Evolutionary conservation across 1,140 invertebrate genomes (phyloP), one percentile per base, ranked within the genome.

Genomic region (Stenopsyche tienmushanensis): DNA sequence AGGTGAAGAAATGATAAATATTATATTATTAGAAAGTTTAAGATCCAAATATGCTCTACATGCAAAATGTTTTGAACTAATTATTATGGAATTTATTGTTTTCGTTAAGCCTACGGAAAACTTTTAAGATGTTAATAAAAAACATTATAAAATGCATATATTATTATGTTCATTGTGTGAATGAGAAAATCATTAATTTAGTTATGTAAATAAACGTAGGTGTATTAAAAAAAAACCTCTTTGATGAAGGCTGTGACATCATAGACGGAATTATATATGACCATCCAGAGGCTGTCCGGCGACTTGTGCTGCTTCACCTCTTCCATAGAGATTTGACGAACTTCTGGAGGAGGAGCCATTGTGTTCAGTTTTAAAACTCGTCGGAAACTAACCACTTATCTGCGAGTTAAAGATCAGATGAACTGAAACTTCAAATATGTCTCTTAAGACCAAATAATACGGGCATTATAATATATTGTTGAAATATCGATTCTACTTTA

Each of bases 191-290:
- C 5, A 34, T 34, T 7, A 13, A 34, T 34, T 34, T 34, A 13
- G 29, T 3, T 25, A 18, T 52, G 21, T 7, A 62, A 26, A 2
- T 50, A 15, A 34, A 8, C 21, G 15, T 62, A 23, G 55, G 10
- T 57, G 17, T 49, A 24, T 3, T 34, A n/a, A 42, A 17, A 1
- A 24, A 53, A 74, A 73, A 88, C 87, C 81, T 90, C 85, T 52
- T 78, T 75, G 0, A 86, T 75, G 73, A 86, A 90, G 41, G 77
- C 75, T 1, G 86, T 84, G 9, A 89, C 81, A 76, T 90, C 80
- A 70, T 89, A 90, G 57, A 90, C 83, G 69, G 80, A 79, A 67
- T 87, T 81, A 42, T 87, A 79, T 62, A 89, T 86, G 26, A 87
- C 75, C 20, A 88, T 74, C 86, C 85, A 88, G 1, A 80, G 70